phyloP scores from a whole-genome alignment of 2,113 vertebrate species.

The Leptobrachium ailaonicum region DNA sequence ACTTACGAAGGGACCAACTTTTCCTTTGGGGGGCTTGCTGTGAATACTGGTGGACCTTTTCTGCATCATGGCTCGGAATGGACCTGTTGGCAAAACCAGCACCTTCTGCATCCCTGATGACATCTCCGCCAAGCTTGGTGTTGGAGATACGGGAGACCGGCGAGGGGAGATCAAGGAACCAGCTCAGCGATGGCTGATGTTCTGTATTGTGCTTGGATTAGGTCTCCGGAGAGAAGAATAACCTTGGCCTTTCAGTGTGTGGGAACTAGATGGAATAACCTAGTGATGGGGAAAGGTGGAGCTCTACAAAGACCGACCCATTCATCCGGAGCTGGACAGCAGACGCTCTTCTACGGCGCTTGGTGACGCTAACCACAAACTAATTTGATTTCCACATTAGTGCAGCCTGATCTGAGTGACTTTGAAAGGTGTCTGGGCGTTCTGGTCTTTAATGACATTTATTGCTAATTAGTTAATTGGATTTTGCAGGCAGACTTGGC shows the following conservation, averaged over 20 bases:
- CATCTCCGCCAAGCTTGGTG: neutral
- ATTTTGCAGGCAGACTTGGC: too few species aligned
- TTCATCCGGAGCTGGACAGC: neutral
- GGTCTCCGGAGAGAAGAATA: neutral
- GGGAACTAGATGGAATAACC: slow-evolving; percentile 9
- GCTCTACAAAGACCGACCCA: neutral
- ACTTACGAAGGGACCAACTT: slow-evolving; percentile 71
- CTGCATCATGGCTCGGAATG: neutral
- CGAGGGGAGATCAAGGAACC: neutral
- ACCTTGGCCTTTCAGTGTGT: slow-evolving; percentile 2
- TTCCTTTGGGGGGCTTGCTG: slow-evolving; percentile 68
- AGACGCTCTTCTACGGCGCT: neutral
- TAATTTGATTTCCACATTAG: neutral
- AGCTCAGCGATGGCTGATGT: neutral
- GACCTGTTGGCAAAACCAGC: neutral
- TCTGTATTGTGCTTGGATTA: neutral
- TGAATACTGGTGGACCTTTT: slow-evolving; percentile 51
- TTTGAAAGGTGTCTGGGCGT: slow-evolving; percentile 2
- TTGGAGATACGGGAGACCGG: neutral
- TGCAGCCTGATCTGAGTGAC: neutral
- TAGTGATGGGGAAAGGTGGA: slow-evolving; percentile 7
- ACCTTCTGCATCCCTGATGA: neutral
- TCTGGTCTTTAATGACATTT: too few species aligned
- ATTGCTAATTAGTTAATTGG: too few species aligned
- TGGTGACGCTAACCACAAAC: slow-evolving; percentile 15